Conservation (phyloP, 2,113 vertebrate species). For the Neoarius graeffei region DNA sequence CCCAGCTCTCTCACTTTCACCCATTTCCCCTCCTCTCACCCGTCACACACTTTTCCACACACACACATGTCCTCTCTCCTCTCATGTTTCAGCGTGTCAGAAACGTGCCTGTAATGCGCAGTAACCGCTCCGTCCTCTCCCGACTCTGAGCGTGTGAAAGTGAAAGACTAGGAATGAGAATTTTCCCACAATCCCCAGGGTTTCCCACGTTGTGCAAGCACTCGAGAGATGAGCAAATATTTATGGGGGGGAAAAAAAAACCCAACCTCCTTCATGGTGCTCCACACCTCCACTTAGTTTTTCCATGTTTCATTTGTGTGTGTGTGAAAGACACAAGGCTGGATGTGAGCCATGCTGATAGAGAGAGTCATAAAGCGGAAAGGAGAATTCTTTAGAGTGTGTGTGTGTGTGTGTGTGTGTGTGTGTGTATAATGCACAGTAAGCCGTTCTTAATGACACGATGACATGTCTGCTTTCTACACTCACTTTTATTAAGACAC, state of each 20-base stretch:
- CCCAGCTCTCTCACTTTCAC: not conserved
- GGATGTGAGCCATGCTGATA: not conserved
- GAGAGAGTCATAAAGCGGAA: not conserved
- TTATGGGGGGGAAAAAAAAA: not conserved
- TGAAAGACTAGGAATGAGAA: not conserved
- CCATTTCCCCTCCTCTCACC: not conserved
- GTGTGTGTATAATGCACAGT: not conserved
- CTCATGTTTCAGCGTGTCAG: slow-evolving; percentile 5
- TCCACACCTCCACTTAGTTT: not conserved
- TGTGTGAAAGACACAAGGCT: not conserved
- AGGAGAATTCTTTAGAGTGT: not conserved
- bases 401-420: not conserved
- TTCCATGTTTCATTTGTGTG: not conserved
- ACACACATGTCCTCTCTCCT: not conserved
- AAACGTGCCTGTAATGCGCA: too few relatives aligned
- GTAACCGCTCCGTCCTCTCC: not conserved
- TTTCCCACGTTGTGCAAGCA: not conserved
- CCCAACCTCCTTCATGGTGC: not conserved
- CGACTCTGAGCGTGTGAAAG: not conserved
- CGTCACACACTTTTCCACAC: not conserved
- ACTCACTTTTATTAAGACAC: not conserved
- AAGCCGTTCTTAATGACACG: not conserved
- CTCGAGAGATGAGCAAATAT: not conserved
- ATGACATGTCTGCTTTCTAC: not conserved
- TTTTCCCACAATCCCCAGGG: not conserved